Base-by-base conservation (phyloP, 2,797 vertebrate species). In the Liparis tanakae region DNA sequence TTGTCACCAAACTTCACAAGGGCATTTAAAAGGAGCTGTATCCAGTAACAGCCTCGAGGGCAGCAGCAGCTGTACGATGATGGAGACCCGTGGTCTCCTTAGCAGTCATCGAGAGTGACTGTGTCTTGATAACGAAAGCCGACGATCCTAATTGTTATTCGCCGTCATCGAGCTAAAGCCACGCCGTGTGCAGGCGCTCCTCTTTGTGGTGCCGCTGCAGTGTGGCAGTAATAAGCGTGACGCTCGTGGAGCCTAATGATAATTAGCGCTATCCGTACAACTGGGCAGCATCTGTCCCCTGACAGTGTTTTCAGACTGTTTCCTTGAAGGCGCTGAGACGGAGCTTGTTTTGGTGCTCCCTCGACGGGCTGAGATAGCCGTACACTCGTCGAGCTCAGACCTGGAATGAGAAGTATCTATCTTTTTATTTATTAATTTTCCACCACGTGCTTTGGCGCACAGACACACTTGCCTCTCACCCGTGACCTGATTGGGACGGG, bases 181-280 rank as follows among this genome's bases (percentile, higher is more conserved):
- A 4, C n/a, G 17, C 58, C 81, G 68, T 85, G 76, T 79, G 73
- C 58, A 41, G 57, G 37, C 39, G 63, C 61, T 80, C 58, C 22
- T 84, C 65, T 69, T 84, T 72, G 72, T 43, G 56, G 51, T 22
- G 56, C 76, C 62, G 20, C 74, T 68, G 55, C 59, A 33, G 17
- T 36, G 39, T 72, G 67, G 33, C 76, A 57, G 76, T 84, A 79
- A 84, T 70, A 82, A 78, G 53, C 58, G 20, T 54, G 67, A 55
- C 65, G 48, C 75, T 62, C 68, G 20, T 77, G 71, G 62, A 69
- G 67, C 64, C 62, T 72, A 77, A 84, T 71, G 74, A 50, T 83
- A 83, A 90, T 90, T 84, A 81, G 63, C 58, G n/a, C 10, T 53
- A 76, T 82, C 70, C 66, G 74, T 60, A 17, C 33, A 58, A 72